A percentile compares a stretch with the other conserved stretches of the same genome.
Evolutionary conservation across 2,797 vertebrate genomes (phyloP).

Genomic region (Psittacula echo): DNA sequence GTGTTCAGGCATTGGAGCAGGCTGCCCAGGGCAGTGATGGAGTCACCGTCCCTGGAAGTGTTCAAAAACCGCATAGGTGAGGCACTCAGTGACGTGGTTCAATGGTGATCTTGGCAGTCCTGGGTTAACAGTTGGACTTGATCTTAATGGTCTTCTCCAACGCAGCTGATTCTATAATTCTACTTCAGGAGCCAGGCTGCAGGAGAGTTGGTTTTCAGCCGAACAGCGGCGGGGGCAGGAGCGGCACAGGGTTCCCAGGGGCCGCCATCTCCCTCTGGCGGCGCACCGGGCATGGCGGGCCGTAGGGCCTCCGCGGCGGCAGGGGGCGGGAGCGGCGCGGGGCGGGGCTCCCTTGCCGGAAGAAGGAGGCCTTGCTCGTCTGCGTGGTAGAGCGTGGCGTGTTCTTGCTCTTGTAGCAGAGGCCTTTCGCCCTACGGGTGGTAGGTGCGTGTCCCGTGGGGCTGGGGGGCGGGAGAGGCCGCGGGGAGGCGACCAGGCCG

Average conservation of each 20-base stretch:
- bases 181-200: too few relatives aligned
- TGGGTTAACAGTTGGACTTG: background rate
- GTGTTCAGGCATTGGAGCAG: background rate
- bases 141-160: background rate
- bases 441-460: background rate
- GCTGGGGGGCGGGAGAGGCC: too few relatives aligned
- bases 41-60: background rate
- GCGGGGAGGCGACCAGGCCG: too few relatives aligned
- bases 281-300: too few relatives aligned
- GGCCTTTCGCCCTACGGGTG: too few relatives aligned
- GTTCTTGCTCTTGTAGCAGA: too few relatives aligned
- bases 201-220: background rate
- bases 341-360: background rate
- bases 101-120: background rate
- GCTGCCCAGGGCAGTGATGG: too few relatives aligned
- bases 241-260: fast-evolving
- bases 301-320: too few relatives aligned
- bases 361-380: background rate
- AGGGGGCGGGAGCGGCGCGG: too few relatives aligned
- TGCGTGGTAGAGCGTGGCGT: fast-evolving
- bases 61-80: background rate
- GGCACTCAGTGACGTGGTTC: background rate
- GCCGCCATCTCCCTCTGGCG: background rate
- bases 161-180: too few relatives aligned
- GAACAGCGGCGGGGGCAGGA: background rate